Evolutionary conservation across 2,113 vertebrate species (phyloP).

Genomic region (Mirza zaza): DNA sequence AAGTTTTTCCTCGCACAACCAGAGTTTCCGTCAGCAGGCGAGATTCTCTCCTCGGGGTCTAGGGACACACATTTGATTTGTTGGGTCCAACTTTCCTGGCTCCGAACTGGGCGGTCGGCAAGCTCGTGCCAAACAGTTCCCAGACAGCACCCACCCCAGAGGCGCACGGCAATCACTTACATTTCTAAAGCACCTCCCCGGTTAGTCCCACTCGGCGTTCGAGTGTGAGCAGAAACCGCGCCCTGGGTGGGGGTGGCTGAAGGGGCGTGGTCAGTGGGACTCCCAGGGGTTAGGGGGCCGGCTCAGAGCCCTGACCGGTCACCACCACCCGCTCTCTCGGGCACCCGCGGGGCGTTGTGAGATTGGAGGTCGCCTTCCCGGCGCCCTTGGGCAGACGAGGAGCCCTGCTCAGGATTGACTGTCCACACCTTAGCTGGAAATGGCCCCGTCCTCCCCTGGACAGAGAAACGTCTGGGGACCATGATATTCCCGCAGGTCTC

Average conservation of each 20-base stretch:
- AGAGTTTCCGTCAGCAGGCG: rapidly evolving
- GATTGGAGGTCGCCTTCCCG: rapidly evolving
- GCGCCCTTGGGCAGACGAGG: rapidly evolving
- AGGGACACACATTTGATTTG: rapidly evolving
- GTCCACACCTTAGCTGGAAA: rapidly evolving
- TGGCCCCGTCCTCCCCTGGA: background rate
- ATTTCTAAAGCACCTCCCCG: background rate
- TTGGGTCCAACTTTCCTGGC: background rate
- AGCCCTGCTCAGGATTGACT: rapidly evolving
- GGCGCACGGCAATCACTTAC: no score
- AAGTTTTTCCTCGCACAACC: background rate
- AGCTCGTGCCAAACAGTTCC: rapidly evolving
- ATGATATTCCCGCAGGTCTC: rapidly evolving
- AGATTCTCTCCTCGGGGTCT: rapidly evolving
- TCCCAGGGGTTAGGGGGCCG: rapidly evolving
- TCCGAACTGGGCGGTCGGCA: background rate
- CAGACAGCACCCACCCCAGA: background rate
- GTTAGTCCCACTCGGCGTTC: no score
- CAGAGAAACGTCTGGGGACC: rapidly evolving
- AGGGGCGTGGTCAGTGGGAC: rapidly evolving
- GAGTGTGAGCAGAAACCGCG: background rate
- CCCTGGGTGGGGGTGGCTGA: rapidly evolving
- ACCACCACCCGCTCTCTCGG: rapidly evolving
- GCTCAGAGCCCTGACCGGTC: rapidly evolving
- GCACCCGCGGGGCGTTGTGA: rapidly evolving